Conservation (phyloP, 2,113 vertebrate genomes). For the Phalacrocorax brasilianus region DNA sequence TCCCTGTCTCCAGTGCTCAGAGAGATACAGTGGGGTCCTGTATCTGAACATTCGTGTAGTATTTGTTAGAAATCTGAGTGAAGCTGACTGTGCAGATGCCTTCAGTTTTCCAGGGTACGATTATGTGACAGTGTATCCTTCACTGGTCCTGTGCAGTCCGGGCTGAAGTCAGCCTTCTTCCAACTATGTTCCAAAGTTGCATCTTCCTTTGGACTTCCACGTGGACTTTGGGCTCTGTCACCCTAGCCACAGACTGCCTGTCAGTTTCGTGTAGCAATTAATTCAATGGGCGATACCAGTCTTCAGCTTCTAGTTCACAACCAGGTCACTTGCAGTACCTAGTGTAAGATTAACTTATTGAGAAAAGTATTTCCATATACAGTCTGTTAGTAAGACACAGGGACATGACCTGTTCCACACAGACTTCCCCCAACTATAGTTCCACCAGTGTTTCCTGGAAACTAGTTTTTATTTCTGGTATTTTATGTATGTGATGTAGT, state of each 20-base stretch:
- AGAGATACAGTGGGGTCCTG: background rate
- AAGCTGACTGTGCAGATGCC: background rate
- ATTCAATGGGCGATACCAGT: background rate
- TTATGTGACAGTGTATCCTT: background rate
- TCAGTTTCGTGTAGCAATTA: background rate
- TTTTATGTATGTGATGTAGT: background rate
- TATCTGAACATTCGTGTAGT: background rate
- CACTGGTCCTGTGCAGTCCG: background rate
- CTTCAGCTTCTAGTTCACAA: background rate
- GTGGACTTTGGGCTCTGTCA: background rate
- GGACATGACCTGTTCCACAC: background rate
- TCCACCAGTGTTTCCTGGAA: background rate
- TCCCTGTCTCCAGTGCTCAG: background rate
- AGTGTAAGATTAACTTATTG: background rate
- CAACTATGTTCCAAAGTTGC: rapidly evolving
- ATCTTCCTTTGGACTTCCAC: background rate
- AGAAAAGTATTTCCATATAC: background rate
- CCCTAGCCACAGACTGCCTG: background rate
- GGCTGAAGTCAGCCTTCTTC: background rate
- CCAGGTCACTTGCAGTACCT: background rate
- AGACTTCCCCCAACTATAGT: background rate
- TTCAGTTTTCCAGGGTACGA: background rate
- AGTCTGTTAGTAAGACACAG: background rate
- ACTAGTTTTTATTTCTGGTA: background rate
- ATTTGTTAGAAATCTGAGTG: background rate